These are phyloP conservation scores for Pammene aurita DNA, from an alignment of 2,888 invertebrate species.

Conservation along the genomic window DNA sequence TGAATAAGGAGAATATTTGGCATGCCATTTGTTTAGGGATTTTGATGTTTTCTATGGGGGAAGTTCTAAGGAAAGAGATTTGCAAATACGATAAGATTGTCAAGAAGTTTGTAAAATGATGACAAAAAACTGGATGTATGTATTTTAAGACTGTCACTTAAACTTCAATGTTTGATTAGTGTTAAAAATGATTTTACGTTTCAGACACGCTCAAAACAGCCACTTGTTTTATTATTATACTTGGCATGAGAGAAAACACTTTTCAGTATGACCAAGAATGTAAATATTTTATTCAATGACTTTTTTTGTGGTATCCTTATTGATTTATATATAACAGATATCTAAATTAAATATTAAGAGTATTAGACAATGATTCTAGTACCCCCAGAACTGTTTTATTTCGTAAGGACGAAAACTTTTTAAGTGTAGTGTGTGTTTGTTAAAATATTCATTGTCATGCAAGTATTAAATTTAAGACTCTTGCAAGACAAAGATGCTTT, in stretches of 20 bases:
- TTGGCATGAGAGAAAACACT: no score
- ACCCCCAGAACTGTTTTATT: no score
- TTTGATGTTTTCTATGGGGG: conserved; percentile 27
- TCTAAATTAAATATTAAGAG: no score
- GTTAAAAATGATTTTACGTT: background rate
- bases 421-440: conserved; percentile 27
- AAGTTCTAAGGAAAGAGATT: conserved; percentile 18
- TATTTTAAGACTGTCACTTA: background rate
- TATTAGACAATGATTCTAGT: no score
- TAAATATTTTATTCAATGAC: no score
- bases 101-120: background rate
- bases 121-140: no score
- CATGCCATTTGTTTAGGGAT: conserved; percentile 34
- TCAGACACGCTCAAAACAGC: no score
- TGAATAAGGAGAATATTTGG: conserved; percentile 34
- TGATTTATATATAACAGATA: no score
- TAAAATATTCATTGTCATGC: conserved; percentile 44
- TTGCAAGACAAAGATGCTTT: conserved; percentile 81
- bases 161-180: background rate
- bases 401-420: background rate
- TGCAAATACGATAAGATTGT: conserved; percentile 8
- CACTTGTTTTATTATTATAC: no score
- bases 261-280: no score
- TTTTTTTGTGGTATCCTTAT: no score
- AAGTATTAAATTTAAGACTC: conserved; percentile 72